Base-by-base conservation (phyloP, 2,113 vertebrate genomes). In the Ginglymostoma cirratum region DNA sequence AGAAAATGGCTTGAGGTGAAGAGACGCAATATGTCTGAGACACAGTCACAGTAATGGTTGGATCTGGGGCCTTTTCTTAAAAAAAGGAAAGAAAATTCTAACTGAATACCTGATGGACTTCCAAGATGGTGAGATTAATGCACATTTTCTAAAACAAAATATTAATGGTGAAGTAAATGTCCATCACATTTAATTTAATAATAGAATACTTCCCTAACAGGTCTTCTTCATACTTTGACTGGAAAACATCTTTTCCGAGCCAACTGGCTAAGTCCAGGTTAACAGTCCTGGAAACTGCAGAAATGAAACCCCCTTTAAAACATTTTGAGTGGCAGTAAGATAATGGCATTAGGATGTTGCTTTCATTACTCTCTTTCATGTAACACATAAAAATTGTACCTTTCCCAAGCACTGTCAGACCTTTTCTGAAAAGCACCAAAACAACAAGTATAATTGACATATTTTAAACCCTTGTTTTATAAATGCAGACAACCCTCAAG, bases 1-100 rank as follows among this genome's bases (percentile, higher is more conserved):
- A 72, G 69, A 90, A 90, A 97, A 97, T 96, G 96, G 96, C 95
- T 97, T 96, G 70, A 96, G 97, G 95, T 0, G 34, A 97, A 97
- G 78, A 96, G 96, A 96, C 97, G 96, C 86, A 96, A 92, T 96
- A 96, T 76, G 67, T 97, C 96, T 96, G 55, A 97, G 83, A 96
- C 45, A 70, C 38, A 72, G 69, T 69, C 94, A 86, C 34, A 83
- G 95, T 83, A 96, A 66, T 65, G 72, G 38, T 65, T 96, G 95
- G 42, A 78, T 95, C 55, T 95, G 52, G 42, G 34, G n/a, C 38
- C 38, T 95, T 80, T 95, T 38, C 8, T 52, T 70, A 5, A 76
- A 85, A 21, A 61, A 96, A 24, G 27, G 14, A 61, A 90, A 90
- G 27, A 90, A 61, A 61, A 90, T 90, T 90, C 52, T 52, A 90